Evolutionary conservation across 2,797 vertebrate species (phyloP), one percentile per base, ranked within the genome.

Genomic region (Lutjanus campechanus): DNA sequence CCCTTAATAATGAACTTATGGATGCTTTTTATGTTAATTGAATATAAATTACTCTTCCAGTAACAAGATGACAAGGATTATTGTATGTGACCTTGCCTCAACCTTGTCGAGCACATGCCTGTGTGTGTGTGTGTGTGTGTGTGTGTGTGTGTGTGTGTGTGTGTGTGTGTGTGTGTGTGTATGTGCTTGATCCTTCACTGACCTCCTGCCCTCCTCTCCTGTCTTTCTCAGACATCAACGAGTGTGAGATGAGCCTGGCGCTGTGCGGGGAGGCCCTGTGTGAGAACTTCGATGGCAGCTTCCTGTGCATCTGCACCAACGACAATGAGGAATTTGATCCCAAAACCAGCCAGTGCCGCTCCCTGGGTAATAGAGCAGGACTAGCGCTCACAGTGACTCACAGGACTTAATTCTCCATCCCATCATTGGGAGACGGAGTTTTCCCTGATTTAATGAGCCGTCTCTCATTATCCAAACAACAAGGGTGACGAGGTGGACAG

Each of bases 281-380:
- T 94, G 95, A 96, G 95, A 96, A 96, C 84, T 63, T 89, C 20
- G 95, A 96, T 60, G 95, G 95, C 75, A 96, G 93, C 94, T 96
- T 96, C 95, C 95, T 96, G 92, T 96, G 95, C 92, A 94, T 96
- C 93, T 96, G 95, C 93, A 54, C 93, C 93, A 94, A 84, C 88
- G 94, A 95, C 92, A 94, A 94, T 89, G 92, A 96, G 93, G 95
- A 96, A 91, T 96, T 95, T 93, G 95, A 96, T 93, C 93, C 95
- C 83, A 73, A 77, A 89, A 93, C 91, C 92, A 95, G 88, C 92
- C 95, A 91, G 82, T 96, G 95, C 63, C 93, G 80, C 87, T 92
- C 93, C 67, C 75, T 87, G 88, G 95, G 95, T 96, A 95, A 92
- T 84, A 87, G 85, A 87, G 83, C 87, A 85, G 76, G 75, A 73